Evolutionary conservation across 2,888 invertebrate species (phyloP).

Genomic region (Apoderus coryli): DNA sequence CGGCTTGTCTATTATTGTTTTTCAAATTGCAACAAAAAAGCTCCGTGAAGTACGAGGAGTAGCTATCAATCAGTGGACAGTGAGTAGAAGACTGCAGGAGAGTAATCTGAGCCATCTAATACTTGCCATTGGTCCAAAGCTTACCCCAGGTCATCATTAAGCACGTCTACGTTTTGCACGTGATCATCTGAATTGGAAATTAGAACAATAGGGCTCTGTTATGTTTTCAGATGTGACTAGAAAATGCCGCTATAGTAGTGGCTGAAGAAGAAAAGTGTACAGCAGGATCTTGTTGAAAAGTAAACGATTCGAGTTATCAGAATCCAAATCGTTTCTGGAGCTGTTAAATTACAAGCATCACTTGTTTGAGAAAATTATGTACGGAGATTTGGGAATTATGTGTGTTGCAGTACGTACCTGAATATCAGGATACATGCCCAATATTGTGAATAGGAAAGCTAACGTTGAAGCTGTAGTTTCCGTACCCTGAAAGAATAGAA

Average conservation of each 20-base stretch:
- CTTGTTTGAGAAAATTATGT: too few relatives aligned
- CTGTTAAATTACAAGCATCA: too few relatives aligned
- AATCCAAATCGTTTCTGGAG: too few relatives aligned
- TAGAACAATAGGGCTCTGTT: slow-evolving; percentile 15
- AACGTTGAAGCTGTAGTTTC: slow-evolving; percentile 1
- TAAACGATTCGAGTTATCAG: too few relatives aligned
- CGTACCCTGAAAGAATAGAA: slow-evolving; percentile 2
- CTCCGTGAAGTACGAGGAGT: slow-evolving; percentile 15
- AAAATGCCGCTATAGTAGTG: slow-evolving; percentile 16
- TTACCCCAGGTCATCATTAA: slow-evolving; percentile 17
- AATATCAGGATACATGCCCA: not conserved
- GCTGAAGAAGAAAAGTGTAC: slow-evolving; percentile 17
- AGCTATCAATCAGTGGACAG: slow-evolving; percentile 18
- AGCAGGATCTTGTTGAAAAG: too few relatives aligned
- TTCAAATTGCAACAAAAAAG: too few relatives aligned
- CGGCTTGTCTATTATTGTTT: too few relatives aligned
- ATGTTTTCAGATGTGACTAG: slow-evolving; percentile 18
- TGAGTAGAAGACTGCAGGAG: slow-evolving; percentile 17
- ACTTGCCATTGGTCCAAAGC: slow-evolving; percentile 16
- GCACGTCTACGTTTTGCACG: slow-evolving; percentile 17
- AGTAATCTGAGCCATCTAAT: slow-evolving; percentile 14
- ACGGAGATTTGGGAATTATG: not conserved
- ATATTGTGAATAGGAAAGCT: slow-evolving; percentile 1
- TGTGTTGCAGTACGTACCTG: not conserved
- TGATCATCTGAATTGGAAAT: slow-evolving; percentile 18